Percentiles rank a stretch among this genome's conserved stretches.
Conservation (phyloP, 2,888 invertebrate species). For the Lycia hirtaria region DNA sequence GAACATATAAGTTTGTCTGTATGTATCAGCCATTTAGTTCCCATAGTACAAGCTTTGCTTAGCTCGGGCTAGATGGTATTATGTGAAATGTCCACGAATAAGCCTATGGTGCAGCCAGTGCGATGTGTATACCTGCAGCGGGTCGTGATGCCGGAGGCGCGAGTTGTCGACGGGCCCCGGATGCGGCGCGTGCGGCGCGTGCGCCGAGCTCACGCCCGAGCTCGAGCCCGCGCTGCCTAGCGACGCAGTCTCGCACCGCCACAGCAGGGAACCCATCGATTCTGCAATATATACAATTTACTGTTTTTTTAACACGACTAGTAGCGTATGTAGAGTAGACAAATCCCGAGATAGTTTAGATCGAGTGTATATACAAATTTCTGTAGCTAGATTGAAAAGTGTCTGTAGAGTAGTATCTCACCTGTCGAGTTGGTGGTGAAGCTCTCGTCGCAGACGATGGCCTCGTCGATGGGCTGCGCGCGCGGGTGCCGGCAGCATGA, state of each 20-base stretch:
- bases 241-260: slow-evolving; percentile 85
- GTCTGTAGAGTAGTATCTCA: slow-evolving; percentile 34
- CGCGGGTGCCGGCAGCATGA: slow-evolving; percentile 55
- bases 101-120: background rate
- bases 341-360: too few relatives aligned
- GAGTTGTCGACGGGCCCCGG: slow-evolving; percentile 86
- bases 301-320: too few relatives aligned
- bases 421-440: slow-evolving; percentile 87
- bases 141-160: slow-evolving; percentile 87
- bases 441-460: slow-evolving; percentile 89
- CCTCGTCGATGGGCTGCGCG: slow-evolving; percentile 80
- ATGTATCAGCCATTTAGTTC: too few relatives aligned
- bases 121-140: slow-evolving; percentile 80
- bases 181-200: slow-evolving; percentile 39
- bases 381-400: too few relatives aligned
- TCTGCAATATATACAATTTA: slow-evolving; percentile 67
- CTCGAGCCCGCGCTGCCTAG: slow-evolving; percentile 86
- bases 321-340: too few relatives aligned
- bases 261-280: slow-evolving; percentile 87
- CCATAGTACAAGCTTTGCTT: too few relatives aligned
- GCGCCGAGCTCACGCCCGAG: slow-evolving; percentile 85
- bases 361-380: too few relatives aligned
- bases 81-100: too few relatives aligned
- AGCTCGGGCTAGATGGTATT: too few relatives aligned
- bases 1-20: too few relatives aligned